Base-by-base conservation (phyloP, 2,888 invertebrate genomes). In the Thereva unica region DNA sequence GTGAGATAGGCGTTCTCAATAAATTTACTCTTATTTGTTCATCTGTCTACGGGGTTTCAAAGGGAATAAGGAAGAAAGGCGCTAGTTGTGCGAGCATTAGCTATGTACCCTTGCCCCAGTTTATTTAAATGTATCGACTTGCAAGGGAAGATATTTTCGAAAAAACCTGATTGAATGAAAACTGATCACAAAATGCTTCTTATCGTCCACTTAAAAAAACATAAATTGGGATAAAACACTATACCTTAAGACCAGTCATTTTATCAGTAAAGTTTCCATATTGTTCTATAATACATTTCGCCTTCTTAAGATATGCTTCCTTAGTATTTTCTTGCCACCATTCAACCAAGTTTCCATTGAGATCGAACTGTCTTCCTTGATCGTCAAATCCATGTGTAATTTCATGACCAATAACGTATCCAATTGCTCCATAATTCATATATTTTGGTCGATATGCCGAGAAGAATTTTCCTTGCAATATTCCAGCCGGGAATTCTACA, bases 281-380 rank as follows among this genome's bases (percentile, higher is more conserved):
- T 78, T 97, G 97, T 71, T 95, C 86, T 72, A 96, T 93, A 74
- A 97, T 94, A 77, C 97, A 97, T 75, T 90, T 87, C 0, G 95
- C 92, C 76, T 90, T 91, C 71, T 91, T 86, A 64, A 93, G 83
- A 78, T 94, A 97, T 23, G 89, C 88, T 71, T 87, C 85, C 75
- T 93, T 92, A 0, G 96, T 96, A 70, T 85, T 83, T 57, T 89
- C 85, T 71, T 90, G 89, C 95, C 96, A 97, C 97, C 97, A 97
- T 76, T 95, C 93, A 0, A 91, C 87, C 70, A 96, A 82, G 80
- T 96, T 95, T 9, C 97, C 97, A 70, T 92, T 86, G 71, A 92
- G 89, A 80, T 97, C 95, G 76, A 94, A 97, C 82, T 95, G 93
- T 56, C 95, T 87, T 61, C 97, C 95, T 69, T 91, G 90, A 76